These are phyloP conservation scores for Drosophila neocordata DNA, from an alignment of 1,140 invertebrate species.

Conservation along the genomic window DNA sequence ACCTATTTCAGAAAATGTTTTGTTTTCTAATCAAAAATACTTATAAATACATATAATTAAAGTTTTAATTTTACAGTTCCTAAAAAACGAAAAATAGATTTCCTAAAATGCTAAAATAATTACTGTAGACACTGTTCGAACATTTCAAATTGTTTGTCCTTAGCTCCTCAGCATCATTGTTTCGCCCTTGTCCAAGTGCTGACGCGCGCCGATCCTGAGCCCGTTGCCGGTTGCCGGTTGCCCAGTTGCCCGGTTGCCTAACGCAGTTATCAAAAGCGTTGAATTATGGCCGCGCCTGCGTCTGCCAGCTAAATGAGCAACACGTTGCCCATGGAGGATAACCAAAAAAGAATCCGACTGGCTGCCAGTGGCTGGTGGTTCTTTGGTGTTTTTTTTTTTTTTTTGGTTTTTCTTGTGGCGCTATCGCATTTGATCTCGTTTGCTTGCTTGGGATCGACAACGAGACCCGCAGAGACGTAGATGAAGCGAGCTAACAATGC, in stretches of 20 bases:
- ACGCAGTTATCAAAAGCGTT: conserved; percentile 80
- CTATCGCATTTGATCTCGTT: conserved; percentile 82
- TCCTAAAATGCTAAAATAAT: too few relatives aligned
- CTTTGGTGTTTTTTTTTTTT: conserved; percentile 19
- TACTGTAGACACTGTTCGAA: too few relatives aligned
- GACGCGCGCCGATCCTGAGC: conserved; percentile 67
- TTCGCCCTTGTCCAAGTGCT: conserved; percentile 53
- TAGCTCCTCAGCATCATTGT: conserved; percentile 16
- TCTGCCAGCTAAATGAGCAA: conserved; percentile 77
- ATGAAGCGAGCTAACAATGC: conserved; percentile 64
- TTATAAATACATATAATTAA: too few relatives aligned
- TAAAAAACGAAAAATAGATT: too few relatives aligned
- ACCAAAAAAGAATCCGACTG: conserved; percentile 5
- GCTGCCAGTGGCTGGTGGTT: not conserved
- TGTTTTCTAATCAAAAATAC: too few relatives aligned
- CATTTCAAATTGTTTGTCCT: too few relatives aligned
- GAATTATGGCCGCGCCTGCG: conserved; percentile 70
- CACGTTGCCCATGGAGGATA: conserved; percentile 46
- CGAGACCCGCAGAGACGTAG: conserved; percentile 58
- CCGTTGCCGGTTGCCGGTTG: not conserved
- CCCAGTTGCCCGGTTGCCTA: conserved; percentile 34
- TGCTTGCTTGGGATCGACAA: conserved; percentile 56
- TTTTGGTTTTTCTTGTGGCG: conserved; percentile 63
- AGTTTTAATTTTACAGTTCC: too few relatives aligned
- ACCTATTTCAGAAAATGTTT: too few relatives aligned